These are phyloP conservation scores for Hemibagrus wyckioides DNA, from an alignment of 2,113 vertebrate genomes.

Conservation along the genomic window DNA sequence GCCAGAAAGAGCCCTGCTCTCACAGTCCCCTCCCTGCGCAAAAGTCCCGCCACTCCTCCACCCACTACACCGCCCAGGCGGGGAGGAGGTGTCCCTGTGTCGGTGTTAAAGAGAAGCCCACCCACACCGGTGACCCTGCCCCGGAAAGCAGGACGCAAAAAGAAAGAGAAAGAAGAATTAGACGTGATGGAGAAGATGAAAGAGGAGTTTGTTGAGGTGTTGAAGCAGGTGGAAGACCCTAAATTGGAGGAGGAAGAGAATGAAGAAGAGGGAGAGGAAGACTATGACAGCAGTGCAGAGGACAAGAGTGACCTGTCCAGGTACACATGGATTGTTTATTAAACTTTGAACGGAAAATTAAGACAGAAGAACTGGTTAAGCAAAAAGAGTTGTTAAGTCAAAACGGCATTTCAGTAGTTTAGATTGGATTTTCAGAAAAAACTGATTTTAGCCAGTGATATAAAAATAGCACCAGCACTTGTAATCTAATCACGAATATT, in stretches of 20 bases:
- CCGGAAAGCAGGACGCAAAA: constrained; percentile 65
- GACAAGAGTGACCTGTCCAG: constrained; percentile 73
- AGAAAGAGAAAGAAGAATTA: constrained; percentile 62
- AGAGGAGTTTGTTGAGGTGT: constrained; percentile 60
- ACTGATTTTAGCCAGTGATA: not conserved
- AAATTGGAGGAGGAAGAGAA: constrained; percentile 64
- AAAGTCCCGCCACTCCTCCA: constrained; percentile 46
- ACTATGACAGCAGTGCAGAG: constrained; percentile 73
- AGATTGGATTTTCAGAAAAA: not conserved
- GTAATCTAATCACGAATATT: not conserved
- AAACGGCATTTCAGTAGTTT: not conserved
- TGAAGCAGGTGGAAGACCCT: constrained; percentile 61
- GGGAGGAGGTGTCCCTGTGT: constrained; percentile 68
- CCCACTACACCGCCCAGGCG: constrained; percentile 62
- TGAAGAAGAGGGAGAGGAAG: constrained; percentile 62
- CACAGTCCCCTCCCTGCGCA: constrained; percentile 37
- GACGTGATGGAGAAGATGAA: constrained; percentile 64
- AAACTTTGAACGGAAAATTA: not conserved
- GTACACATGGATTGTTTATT: too few relatives aligned
- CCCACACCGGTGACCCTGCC: constrained; percentile 57
- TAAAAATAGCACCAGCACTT: not conserved
- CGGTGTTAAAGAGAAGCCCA: constrained; percentile 73
- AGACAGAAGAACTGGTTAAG: not conserved
- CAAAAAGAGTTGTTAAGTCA: not conserved
- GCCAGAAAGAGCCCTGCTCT: constrained; percentile 57